Percentiles rank a stretch among this genome's conserved stretches.
phyloP scores from a whole-genome alignment of 2,113 vertebrate genomes.

The Ariopsis seemanni region DNA sequence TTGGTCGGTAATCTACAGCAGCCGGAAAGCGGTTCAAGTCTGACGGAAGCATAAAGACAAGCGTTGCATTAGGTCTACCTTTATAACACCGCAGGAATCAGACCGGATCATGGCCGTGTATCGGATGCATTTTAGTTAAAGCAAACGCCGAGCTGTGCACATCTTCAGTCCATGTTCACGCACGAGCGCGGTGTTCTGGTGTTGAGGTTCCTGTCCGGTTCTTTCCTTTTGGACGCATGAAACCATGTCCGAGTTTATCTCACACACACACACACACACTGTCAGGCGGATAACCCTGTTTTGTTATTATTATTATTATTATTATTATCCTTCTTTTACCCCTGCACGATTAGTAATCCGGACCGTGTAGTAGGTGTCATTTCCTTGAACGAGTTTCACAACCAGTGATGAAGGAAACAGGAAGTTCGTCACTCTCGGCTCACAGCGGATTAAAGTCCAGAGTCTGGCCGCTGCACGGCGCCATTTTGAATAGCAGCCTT shows the following conservation, averaged over 20 bases:
- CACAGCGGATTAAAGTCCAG: slow-evolving; percentile 50
- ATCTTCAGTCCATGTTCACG: background rate
- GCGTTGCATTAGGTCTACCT: slow-evolving; percentile 36
- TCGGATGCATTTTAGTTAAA: background rate
- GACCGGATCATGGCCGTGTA: background rate
- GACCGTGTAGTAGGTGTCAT: slow-evolving; percentile 17
- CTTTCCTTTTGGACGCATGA: background rate
- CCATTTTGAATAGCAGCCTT: slow-evolving; percentile 26
- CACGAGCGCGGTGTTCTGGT: background rate
- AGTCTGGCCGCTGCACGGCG: slow-evolving; percentile 15
- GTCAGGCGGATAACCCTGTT: slow-evolving; percentile 7
- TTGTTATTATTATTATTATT: background rate
- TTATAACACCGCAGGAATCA: background rate
- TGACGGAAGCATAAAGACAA: slow-evolving; percentile 47
- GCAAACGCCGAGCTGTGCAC: background rate
- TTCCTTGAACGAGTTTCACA: slow-evolving; percentile 1
- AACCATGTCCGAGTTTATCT: background rate
- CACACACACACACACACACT: background rate
- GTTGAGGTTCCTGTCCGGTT: background rate
- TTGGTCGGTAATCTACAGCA: slow-evolving; percentile 33
- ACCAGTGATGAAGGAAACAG: slow-evolving; percentile 62
- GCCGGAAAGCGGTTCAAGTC: slow-evolving; percentile 29
- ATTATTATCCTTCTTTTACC: background rate
- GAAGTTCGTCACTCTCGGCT: slow-evolving; percentile 76
- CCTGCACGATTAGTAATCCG: background rate